Percentiles rank a stretch among this genome's conserved stretches.
Conservation (phyloP, 1,140 invertebrate genomes). For the Saccostrea glomerata region DNA sequence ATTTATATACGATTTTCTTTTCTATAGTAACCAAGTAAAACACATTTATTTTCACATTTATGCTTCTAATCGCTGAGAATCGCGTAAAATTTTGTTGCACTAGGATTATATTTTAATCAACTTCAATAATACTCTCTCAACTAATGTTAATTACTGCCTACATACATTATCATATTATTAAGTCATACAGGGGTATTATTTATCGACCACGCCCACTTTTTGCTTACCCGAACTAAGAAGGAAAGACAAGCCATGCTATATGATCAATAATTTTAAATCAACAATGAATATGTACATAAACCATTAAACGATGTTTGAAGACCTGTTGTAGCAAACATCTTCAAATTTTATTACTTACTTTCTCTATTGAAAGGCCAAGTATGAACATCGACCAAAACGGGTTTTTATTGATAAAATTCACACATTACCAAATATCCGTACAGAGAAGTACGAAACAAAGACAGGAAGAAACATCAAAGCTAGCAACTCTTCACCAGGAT, state of each 20-base stretch:
- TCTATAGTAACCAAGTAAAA: too few species aligned
- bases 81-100: too few species aligned
- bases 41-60: too few species aligned
- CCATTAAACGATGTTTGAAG: neutral
- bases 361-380: too few species aligned
- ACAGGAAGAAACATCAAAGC: neutral
- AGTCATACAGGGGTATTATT: neutral
- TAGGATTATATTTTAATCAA: too few species aligned
- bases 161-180: too few species aligned
- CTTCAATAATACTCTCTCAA: too few species aligned
- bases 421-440: neutral
- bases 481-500: too few species aligned
- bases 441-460: neutral
- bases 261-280: neutral
- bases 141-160: too few species aligned
- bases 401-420: neutral
- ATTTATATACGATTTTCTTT: too few species aligned
- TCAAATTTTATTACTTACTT: neutral
- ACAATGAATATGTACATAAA: neutral
- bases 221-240: neutral
- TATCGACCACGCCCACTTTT: neutral
- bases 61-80: too few species aligned
- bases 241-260: neutral
- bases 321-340: neutral
- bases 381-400: neutral